phyloP scores from a whole-genome alignment of 2,888 invertebrate species.

The Oxytorus armatus region DNA sequence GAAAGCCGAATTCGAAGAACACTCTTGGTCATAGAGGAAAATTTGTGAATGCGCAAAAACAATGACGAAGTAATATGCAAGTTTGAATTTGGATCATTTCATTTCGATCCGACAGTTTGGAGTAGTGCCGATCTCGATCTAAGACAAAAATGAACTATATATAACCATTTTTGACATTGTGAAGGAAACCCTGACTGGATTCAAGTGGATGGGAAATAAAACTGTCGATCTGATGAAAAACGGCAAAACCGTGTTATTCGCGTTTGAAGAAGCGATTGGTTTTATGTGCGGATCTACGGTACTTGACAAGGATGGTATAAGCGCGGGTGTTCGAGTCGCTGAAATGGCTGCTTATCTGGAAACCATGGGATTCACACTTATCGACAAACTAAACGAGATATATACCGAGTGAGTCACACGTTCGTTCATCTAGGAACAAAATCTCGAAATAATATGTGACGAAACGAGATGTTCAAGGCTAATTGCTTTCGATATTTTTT shows the following conservation, averaged over 20 bases:
- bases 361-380: slow-evolving; percentile 86
- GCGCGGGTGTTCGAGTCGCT: slow-evolving; percentile 92
- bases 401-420: slow-evolving; percentile 87
- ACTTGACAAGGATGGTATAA: slow-evolving; percentile 98
- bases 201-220: slow-evolving; percentile 99
- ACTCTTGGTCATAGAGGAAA: too few species aligned
- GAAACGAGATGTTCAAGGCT: neutral
- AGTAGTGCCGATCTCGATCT: too few species aligned
- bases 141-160: too few species aligned
- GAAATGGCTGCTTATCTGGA: slow-evolving; percentile 91
- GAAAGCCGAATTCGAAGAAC: too few species aligned
- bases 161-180: slow-evolving; percentile 72
- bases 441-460: neutral
- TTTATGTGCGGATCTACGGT: slow-evolving; percentile 97
- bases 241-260: slow-evolving; percentile 93
- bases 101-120: too few species aligned
- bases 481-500: neutral
- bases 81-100: too few species aligned
- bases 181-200: slow-evolving; percentile 97
- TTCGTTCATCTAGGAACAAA: neutral
- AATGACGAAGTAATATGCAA: too few species aligned
- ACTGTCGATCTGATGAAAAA: slow-evolving; percentile 89
- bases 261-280: slow-evolving; percentile 99
- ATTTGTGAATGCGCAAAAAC: too few species aligned
- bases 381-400: slow-evolving; percentile 89